These are phyloP conservation scores for Synanthedon vespiformis DNA, from an alignment of 2,888 invertebrate species.

Conservation along the genomic window DNA sequence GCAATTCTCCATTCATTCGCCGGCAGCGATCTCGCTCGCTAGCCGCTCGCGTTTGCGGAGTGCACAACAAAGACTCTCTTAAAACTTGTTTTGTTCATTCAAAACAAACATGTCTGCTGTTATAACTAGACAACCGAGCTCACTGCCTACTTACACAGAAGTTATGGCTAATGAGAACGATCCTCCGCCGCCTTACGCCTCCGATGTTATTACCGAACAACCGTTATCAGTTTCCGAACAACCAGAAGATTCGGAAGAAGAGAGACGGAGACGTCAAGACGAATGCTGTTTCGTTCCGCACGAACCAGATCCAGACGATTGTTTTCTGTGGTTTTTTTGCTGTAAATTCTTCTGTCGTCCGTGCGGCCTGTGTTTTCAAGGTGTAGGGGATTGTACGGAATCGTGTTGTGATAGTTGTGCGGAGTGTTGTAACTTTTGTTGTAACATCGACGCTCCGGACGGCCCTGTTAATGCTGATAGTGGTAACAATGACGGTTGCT, in stretches of 20 bases:
- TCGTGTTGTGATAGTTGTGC: constrained; percentile 20
- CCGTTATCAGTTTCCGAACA: neutral
- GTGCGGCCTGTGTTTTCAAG: constrained; percentile 9
- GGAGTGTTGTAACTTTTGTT: constrained; percentile 16
- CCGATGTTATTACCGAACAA: neutral
- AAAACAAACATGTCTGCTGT: neutral
- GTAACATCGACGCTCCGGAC: constrained; percentile 7
- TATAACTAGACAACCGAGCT: neutral
- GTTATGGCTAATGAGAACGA: neutral
- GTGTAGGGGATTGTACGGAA: constrained; percentile 17
- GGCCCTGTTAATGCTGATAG: neutral
- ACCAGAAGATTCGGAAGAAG: neutral
- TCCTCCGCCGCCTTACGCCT: neutral
- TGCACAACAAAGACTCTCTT: neutral
- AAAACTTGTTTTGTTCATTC: no score
- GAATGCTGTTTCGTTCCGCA: constrained; percentile 6
- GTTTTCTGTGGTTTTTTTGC: constrained; percentile 10
- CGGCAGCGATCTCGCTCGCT: no score
- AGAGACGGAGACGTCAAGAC: neutral
- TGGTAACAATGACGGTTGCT: neutral
- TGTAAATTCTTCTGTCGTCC: constrained; percentile 15
- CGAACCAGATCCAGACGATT: constrained; percentile 9
- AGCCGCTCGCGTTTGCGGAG: constrained; percentile 1
- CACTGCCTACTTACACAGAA: neutral
- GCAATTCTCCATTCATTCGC: neutral